Conservation (phyloP, 2,113 vertebrate species). For the Balaenoptera acutorostrata region DNA sequence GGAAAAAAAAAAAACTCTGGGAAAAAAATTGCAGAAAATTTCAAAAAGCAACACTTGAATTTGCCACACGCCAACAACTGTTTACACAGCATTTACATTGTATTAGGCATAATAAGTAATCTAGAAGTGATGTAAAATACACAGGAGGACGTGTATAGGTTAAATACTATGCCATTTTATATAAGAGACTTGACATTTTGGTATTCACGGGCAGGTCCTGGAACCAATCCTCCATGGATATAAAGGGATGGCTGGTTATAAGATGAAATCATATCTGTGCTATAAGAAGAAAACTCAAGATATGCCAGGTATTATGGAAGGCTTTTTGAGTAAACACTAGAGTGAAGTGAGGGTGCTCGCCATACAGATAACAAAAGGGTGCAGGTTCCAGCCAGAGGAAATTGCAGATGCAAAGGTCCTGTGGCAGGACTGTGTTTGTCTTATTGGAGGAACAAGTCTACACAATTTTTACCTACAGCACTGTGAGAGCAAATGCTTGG, state of each 20-base stretch:
- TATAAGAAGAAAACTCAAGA: neutral
- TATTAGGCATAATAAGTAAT: neutral
- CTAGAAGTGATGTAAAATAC: neutral
- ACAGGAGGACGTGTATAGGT: neutral
- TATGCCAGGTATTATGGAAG: neutral
- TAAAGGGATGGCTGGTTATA: neutral
- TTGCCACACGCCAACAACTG: neutral
- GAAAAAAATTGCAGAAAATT: neutral
- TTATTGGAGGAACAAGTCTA: neutral
- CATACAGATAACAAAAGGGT: neutral
- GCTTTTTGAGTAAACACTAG: neutral
- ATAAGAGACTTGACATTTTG: neutral
- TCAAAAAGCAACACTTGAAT: neutral
- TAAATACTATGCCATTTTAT: neutral
- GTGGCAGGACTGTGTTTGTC: neutral
- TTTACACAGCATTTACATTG: neutral
- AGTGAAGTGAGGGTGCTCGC: neutral
- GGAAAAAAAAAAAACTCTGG: too few species aligned
- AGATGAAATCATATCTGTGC: neutral
- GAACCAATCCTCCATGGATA: neutral
- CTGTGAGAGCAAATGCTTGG: neutral
- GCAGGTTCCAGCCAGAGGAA: neutral
- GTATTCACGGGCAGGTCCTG: neutral
- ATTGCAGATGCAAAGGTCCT: neutral
- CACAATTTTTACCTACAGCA: neutral